Evolutionary conservation across 2,888 invertebrate genomes (phyloP).

Genomic region (Terebella lapidaria): DNA sequence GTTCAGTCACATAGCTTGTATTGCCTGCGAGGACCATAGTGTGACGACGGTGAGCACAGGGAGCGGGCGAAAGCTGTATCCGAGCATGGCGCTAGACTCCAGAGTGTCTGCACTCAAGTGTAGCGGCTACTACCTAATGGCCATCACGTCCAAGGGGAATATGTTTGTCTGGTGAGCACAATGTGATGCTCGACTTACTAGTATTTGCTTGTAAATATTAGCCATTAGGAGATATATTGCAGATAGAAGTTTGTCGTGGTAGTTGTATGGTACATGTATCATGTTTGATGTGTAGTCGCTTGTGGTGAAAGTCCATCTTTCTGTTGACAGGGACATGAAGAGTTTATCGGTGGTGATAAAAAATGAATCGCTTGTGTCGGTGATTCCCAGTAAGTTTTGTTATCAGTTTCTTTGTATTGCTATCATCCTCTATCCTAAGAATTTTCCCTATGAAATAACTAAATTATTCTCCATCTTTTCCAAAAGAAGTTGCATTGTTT

Average conservation of each 20-base stretch:
- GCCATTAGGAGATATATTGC: too few relatives aligned
- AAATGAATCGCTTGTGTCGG: slow-evolving; percentile 61
- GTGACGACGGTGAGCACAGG: slow-evolving; percentile 62
- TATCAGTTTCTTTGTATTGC: too few relatives aligned
- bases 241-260: too few relatives aligned
- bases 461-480: too few relatives aligned
- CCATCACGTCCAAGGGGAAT: slow-evolving; percentile 58
- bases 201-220: too few relatives aligned
- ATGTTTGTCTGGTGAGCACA: slow-evolving; percentile 45
- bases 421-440: too few relatives aligned
- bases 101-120: slow-evolving; percentile 61
- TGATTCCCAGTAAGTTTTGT: slow-evolving; percentile 38
- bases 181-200: too few relatives aligned
- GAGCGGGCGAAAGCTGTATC: slow-evolving; percentile 55
- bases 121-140: slow-evolving; percentile 57
- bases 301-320: too few relatives aligned
- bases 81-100: slow-evolving; percentile 60
- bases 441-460: too few relatives aligned
- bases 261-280: too few relatives aligned
- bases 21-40: slow-evolving; percentile 66
- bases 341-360: slow-evolving; percentile 60
- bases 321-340: neutral
- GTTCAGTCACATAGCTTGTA: slow-evolving; percentile 59
- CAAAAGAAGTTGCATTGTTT: too few relatives aligned
- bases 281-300: too few relatives aligned